phyloP scores from a whole-genome alignment of 2,888 invertebrate species.

The Drosophila colorata region DNA sequence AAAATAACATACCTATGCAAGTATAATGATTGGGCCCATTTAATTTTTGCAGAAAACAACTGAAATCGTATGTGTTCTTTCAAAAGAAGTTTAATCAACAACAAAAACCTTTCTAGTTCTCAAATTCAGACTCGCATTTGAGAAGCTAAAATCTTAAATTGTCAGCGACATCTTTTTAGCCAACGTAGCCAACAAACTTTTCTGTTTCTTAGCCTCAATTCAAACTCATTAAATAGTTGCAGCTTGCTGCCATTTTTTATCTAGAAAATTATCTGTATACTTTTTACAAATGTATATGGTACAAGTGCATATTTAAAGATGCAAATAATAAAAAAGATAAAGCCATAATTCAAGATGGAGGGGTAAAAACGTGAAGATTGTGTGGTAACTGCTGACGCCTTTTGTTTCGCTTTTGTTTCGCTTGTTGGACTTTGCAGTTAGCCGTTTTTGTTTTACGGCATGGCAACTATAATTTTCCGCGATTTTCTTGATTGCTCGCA shows the following conservation, averaged over 20 bases:
- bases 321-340: constrained; percentile 33
- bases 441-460: constrained; percentile 50
- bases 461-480: constrained; percentile 75
- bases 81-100: too few species aligned
- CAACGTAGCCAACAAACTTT: constrained; percentile 1
- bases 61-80: too few species aligned
- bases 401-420: constrained; percentile 42
- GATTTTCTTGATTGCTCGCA: constrained; percentile 74
- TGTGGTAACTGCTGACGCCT: constrained; percentile 43
- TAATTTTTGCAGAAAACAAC: too few species aligned
- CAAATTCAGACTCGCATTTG: too few species aligned
- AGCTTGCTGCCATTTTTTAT: constrained; percentile 24
- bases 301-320: constrained; percentile 24
- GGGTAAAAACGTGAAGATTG: constrained; percentile 29
- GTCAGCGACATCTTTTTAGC: not conserved
- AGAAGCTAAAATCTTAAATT: too few species aligned
- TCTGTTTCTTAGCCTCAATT: constrained; percentile 33
- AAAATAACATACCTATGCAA: too few species aligned
- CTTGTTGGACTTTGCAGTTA: constrained; percentile 41
- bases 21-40: too few species aligned
- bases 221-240: constrained; percentile 35
- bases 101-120: too few species aligned
- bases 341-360: constrained; percentile 37
- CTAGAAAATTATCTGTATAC: constrained; percentile 24
- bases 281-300: constrained; percentile 11